A percentile compares a stretch with the other conserved stretches of the same genome.
Evolutionary conservation across 2,113 vertebrate species (phyloP).

Genomic region (Diglossa brunneiventris): DNA sequence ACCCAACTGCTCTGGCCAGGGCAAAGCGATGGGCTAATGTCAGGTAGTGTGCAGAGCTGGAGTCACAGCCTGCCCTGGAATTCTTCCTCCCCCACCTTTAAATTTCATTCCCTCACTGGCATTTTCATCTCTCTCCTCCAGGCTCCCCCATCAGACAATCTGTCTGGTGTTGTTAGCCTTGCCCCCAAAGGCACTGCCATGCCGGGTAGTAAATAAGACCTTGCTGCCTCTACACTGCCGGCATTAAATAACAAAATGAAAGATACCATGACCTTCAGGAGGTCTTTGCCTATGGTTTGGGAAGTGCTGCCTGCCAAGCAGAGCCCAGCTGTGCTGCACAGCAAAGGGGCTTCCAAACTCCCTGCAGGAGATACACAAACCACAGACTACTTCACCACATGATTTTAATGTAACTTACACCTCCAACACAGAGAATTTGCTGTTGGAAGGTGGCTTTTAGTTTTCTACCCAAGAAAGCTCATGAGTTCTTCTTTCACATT

Average conservation of each 20-base stretch:
- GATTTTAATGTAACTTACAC: not conserved
- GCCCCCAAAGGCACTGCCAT: slow-evolving; percentile 19
- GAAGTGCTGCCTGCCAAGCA: not conserved
- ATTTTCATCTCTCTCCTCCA: slow-evolving; percentile 10
- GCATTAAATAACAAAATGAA: slow-evolving; percentile 48
- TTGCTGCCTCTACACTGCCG: slow-evolving; percentile 7
- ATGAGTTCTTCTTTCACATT: not conserved
- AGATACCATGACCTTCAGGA: slow-evolving; percentile 32
- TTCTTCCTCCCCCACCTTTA: slow-evolving; percentile 14
- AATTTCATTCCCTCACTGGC: slow-evolving; percentile 26
- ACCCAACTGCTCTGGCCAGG: not conserved
- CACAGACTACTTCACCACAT: not conserved
- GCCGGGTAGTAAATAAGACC: slow-evolving; percentile 23
- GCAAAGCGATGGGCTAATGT: not conserved
- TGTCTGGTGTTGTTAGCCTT: slow-evolving; percentile 49
- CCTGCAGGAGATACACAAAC: not conserved
- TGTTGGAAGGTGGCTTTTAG: not conserved
- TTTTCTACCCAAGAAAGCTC: not conserved
- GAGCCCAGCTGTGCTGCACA: not conserved
- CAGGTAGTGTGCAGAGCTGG: not conserved
- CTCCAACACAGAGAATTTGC: not conserved
- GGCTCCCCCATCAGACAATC: slow-evolving; percentile 25
- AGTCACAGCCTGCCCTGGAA: not conserved
- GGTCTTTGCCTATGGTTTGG: not conserved
- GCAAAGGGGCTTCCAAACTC: not conserved